Evolutionary conservation across 2,113 vertebrate genomes (phyloP).

Genomic region (Scophthalmus maximus): DNA sequence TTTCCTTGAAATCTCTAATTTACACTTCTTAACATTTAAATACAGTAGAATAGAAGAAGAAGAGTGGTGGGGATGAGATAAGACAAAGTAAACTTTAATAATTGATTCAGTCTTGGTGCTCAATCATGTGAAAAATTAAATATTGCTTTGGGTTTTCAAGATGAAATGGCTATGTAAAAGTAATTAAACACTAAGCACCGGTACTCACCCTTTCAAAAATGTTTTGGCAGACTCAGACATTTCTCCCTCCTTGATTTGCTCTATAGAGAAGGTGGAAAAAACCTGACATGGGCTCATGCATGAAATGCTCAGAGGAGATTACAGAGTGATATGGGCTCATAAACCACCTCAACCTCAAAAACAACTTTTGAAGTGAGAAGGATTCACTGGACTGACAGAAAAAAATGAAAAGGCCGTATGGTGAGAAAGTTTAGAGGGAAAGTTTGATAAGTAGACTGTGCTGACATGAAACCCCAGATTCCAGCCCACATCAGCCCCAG

Average conservation of each 20-base stretch:
- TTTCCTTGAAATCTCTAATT: not conserved
- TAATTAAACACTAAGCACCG: too few species aligned
- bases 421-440: too few species aligned
- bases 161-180: too few species aligned
- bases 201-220: too few species aligned
- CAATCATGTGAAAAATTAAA: too few species aligned
- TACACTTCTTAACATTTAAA: not conserved
- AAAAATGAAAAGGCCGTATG: too few species aligned
- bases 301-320: constrained; percentile 2
- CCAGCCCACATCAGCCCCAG: not conserved
- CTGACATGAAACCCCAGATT: too few species aligned
- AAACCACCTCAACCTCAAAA: too few species aligned
- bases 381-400: too few species aligned
- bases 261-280: not conserved
- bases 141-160: not conserved
- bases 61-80: not conserved
- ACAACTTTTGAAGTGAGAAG: not conserved
- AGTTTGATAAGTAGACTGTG: too few species aligned
- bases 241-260: not conserved
- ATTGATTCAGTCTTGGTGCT: not conserved
- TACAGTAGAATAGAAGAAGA: too few species aligned
- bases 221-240: not conserved
- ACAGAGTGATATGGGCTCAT: not conserved
- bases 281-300: not conserved
- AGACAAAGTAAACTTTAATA: not conserved